A percentile compares a stretch with the other conserved stretches of the same genome.
phyloP scores from a whole-genome alignment of 1,140 invertebrate genomes.

The Cecropterus lyciades region DNA sequence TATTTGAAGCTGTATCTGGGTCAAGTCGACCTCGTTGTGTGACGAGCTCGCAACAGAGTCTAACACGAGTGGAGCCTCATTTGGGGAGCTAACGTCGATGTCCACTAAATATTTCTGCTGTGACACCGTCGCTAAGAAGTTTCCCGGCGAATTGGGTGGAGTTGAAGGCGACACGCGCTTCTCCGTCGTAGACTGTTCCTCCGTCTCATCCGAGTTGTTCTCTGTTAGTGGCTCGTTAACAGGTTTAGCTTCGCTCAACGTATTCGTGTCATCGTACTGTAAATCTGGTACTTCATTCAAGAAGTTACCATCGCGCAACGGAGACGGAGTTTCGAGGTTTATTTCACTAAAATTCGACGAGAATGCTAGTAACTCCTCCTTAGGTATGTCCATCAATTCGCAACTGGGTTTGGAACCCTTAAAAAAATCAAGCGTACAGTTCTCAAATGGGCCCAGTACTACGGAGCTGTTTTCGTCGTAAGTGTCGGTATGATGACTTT shows the following conservation, averaged over 20 bases:
- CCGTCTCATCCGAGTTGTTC: conserved; percentile 57
- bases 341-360: conserved; percentile 83
- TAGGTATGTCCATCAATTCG: conserved; percentile 66
- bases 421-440: conserved; percentile 83
- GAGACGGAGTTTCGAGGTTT: conserved; percentile 76
- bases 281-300: conserved; percentile 76
- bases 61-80: conserved; percentile 28
- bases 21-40: conserved; percentile 62
- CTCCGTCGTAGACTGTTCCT: conserved; percentile 61
- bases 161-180: conserved; percentile 68
- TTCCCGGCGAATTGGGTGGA: conserved; percentile 75
- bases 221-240: conserved; percentile 47
- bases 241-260: conserved; percentile 56
- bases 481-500: conserved; percentile 75
- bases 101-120: conserved; percentile 70
- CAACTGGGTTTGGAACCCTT: conserved; percentile 79
- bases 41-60: conserved; percentile 43
- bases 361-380: conserved; percentile 81
- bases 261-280: conserved; percentile 59
- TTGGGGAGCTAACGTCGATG: conserved; percentile 56
- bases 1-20: conserved; percentile 73
- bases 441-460: conserved; percentile 84
- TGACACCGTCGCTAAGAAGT: conserved; percentile 64
- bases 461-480: conserved; percentile 82
- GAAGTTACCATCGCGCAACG: conserved; percentile 73